These are phyloP conservation scores for Rhizoglyphus robini DNA, from an alignment of 1,140 invertebrate species.

Conservation along the genomic window DNA sequence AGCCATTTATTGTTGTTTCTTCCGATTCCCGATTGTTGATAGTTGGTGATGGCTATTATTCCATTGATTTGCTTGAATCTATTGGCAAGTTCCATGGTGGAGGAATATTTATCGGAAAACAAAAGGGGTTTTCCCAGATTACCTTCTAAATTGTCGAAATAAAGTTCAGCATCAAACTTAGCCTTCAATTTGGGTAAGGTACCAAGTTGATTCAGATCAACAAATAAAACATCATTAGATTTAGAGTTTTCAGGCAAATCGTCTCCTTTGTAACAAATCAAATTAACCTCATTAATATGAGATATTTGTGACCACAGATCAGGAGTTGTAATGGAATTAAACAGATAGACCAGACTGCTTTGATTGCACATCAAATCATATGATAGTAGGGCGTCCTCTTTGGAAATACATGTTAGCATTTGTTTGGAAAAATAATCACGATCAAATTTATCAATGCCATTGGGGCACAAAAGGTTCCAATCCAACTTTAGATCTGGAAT, in stretches of 20 bases:
- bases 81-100: constrained; percentile 56
- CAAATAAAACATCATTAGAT: too few relatives aligned
- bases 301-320: neutral
- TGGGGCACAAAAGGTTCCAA: neutral
- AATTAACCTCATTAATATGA: neutral
- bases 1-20: constrained; percentile 70
- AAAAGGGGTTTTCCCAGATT: constrained; percentile 65
- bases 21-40: constrained; percentile 60
- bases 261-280: neutral
- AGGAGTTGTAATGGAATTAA: neutral
- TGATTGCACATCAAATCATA: neutral
- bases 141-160: constrained; percentile 48
- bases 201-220: neutral
- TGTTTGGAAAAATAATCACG: neutral
- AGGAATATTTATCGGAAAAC: constrained; percentile 60
- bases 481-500: neutral
- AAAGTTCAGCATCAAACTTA: constrained; percentile 22
- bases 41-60: constrained; percentile 57
- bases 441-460: neutral
- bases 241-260: neutral
- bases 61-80: constrained; percentile 47
- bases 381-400: neutral
- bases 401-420: neutral
- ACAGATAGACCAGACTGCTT: neutral
- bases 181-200: neutral